Evolutionary conservation across 2,888 invertebrate genomes (phyloP).

Genomic region (Orchestes rusci): DNA sequence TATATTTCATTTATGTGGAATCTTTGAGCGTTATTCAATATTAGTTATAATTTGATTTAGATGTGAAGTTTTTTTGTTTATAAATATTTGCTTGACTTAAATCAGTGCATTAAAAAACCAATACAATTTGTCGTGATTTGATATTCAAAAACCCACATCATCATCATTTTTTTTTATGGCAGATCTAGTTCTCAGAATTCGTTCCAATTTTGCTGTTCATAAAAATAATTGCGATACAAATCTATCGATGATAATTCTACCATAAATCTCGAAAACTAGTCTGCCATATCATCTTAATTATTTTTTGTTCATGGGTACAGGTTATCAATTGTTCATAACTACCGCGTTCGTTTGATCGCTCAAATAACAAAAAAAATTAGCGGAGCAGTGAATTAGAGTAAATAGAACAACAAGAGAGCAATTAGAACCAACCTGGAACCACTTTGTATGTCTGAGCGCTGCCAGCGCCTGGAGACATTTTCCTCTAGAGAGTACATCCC

Average conservation of each 20-base stretch:
- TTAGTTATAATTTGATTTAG: conserved; percentile 31
- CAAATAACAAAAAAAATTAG: too few species aligned
- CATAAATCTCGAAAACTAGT: too few species aligned
- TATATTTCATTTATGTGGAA: conserved; percentile 33
- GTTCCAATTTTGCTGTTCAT: too few species aligned
- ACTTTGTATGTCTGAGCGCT: conserved; percentile 99
- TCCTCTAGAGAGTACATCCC: conserved; percentile 96
- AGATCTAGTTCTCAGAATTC: too few species aligned
- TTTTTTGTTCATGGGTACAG: conserved; percentile 21
- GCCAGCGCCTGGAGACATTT: conserved; percentile 99
- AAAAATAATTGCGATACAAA: too few species aligned
- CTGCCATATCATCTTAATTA: too few species aligned
- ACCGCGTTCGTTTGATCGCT: too few species aligned
- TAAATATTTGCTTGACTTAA: background rate
- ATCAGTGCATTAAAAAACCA: too few species aligned
- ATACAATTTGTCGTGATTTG: conserved; percentile 9
- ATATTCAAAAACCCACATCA: conserved; percentile 39
- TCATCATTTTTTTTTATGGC: conserved; percentile 28
- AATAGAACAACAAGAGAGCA: conserved; percentile 7
- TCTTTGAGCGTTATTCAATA: conserved; percentile 24
- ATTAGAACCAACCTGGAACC: conserved; percentile 89
- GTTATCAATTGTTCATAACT: conserved; percentile 12
- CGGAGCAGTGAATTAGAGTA: too few species aligned
- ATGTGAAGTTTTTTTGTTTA: conserved; percentile 38
- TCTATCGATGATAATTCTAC: too few species aligned